A percentile compares a stretch with the other conserved stretches of the same genome.
Conservation (phyloP, 2,113 vertebrate species). For the Ellobius talpinus region DNA sequence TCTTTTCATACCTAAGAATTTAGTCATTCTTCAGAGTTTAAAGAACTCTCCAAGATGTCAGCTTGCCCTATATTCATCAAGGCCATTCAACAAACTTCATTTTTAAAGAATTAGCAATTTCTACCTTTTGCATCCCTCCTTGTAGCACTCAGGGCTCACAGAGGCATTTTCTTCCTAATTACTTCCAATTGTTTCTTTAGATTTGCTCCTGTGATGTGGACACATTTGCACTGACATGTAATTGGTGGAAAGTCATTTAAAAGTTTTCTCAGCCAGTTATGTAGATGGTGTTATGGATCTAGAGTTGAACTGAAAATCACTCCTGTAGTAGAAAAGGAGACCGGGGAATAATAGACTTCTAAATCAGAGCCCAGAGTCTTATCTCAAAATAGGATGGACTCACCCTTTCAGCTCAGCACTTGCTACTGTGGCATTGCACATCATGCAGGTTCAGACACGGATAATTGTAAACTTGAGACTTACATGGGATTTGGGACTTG, state of each 20-base stretch:
- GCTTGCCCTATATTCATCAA: neutral
- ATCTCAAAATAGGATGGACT: no score
- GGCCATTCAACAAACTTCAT: neutral
- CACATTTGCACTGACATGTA: neutral
- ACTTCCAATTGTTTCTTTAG: neutral
- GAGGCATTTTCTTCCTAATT: neutral
- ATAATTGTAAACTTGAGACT: no score
- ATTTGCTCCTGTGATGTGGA: neutral
- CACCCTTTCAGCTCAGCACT: no score
- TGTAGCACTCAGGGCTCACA: neutral
- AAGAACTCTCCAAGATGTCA: neutral
- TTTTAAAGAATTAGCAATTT: neutral
- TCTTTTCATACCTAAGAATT: neutral
- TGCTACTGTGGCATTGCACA: neutral
- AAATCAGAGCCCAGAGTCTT: neutral
- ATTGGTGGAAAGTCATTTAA: neutral
- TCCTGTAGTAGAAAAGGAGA: neutral
- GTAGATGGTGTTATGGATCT: no score
- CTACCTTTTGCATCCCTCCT: neutral
- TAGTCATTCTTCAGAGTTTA: neutral
- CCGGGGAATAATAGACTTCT: neutral
- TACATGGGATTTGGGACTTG: no score
- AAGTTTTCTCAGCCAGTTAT: no score
- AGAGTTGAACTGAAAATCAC: neutral
- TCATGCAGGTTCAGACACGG: no score